Evolutionary conservation across 2,888 invertebrate genomes (phyloP), one percentile per base, ranked within the genome.

Genomic region (Dynastes tityus): DNA sequence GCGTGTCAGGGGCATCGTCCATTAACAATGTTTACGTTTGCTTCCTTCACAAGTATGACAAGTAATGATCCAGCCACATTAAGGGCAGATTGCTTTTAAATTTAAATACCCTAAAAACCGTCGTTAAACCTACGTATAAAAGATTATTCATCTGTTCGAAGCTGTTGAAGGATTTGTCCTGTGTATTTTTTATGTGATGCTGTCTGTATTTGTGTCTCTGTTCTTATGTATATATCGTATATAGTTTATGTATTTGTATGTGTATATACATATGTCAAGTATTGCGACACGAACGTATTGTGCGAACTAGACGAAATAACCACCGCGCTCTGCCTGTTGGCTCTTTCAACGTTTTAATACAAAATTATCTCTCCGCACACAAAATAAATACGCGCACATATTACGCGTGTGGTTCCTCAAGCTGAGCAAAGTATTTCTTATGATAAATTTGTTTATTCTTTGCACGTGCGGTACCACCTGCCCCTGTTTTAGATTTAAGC

Each of bases 41-140:
- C 37, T 76, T 82, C 81, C 51, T 82, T 82, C 80, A 79, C 82
- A 80, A 82, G 82, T 82, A 80, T 82, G 81, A 82, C 82, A 82
- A 81, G 82, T 82, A 82, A 82, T 80, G 82, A 80, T 80, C 80
- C 79, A 79, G 78, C 78, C 79, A 77, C 77, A 77, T 77, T 77
- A 77, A 77, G 77, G 77, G 77, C 77, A 77, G 77, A 77, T 79
- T 81, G 80, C 79, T 78, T 79, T 82, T 81, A 80, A 81, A 82
- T 73, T 73, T 79, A 80, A 82, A 80, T 80, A 79, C 80, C 80
- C 79, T 80, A 80, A 80, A 81, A 80, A 45, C 67, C 77, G 80
- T 70, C 77, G 77, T 77, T 77, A 77, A 77, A 77, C 63, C 77
- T 53, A 51, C 51, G 27, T 70, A 58, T 61, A 80, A 81, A 79